Evolutionary conservation across 1,140 invertebrate species (phyloP), one percentile per base, ranked within the genome.

Genomic region (Penaeus vannamei): DNA sequence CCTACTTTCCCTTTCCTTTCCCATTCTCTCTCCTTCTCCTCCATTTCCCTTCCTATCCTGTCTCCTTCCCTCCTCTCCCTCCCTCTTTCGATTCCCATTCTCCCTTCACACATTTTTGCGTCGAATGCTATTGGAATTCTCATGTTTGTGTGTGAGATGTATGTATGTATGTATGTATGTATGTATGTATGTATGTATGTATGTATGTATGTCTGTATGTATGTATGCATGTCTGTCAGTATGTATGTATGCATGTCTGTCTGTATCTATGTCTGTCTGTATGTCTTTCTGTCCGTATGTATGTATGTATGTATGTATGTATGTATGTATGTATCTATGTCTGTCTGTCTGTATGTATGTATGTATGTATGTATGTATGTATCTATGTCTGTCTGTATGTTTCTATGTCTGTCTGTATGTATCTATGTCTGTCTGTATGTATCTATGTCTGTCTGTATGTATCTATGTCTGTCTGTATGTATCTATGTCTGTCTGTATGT

Each of bases 151-250:
- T 36, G 36, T n/a, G n/a, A 46, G 10, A 8, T 53, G 46, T 53
- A 8, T 53, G 46, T 12, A 14, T 53, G 46, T 53, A 0, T 7
- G 46, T 14, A 14, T 12, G 46, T 53, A 1, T 12, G 14, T 7
- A 8, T 53, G 1, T 32, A 8, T 69, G 0, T 69, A 26, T n/a
- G 29, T 69, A 10, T n/a, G 29, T n/a, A 69, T 69, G 66, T 32
- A 32, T 69, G 64, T 69, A 29, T 69, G 64, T 69, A 29, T 69
- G 64, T 69, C 2, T 69, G 64, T 69, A 29, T 69, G 64, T 69
- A 14, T 69, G 64, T 69, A 29, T 69, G 64, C 14, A 29, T 69
- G 66, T 22, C 3, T 69, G 66, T 20, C 7, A 14, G 66, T 69
- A 4, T 10, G 66, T 69, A 4, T 69, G 5, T 69, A 69, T 69